Percentiles rank a stretch among this genome's conserved stretches.
Evolutionary conservation across 1,140 invertebrate genomes (phyloP).

Genomic region (Drosophila melanica): DNA sequence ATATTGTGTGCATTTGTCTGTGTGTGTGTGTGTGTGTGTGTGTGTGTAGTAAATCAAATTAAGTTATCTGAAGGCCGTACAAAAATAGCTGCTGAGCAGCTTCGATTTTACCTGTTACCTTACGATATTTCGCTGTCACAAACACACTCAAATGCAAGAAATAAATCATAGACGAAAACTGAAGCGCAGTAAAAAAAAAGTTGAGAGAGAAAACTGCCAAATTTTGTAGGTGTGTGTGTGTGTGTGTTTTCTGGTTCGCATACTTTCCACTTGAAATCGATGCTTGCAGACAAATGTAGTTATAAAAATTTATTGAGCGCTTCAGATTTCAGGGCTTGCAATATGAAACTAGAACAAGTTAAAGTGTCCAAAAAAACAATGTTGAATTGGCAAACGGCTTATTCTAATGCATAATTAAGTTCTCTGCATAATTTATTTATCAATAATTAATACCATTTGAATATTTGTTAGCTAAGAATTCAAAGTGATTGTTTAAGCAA

Average conservation of each 20-base stretch:
- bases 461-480: too few relatives aligned
- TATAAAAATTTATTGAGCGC: not conserved
- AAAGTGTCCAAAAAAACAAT: not conserved
- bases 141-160: constrained; percentile 6
- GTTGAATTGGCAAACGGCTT: not conserved
- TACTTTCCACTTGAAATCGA: not conserved
- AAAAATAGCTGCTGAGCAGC: constrained; percentile 33
- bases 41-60: constrained; percentile 72
- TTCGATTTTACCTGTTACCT: constrained; percentile 23
- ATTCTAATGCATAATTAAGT: too few relatives aligned
- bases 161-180: constrained; percentile 4
- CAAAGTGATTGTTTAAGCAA: too few relatives aligned
- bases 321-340: constrained; percentile 14
- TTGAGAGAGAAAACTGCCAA: not conserved
- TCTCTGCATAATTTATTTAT: too few relatives aligned
- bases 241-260: not conserved
- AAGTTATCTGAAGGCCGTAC: constrained; percentile 69
- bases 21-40: constrained; percentile 26
- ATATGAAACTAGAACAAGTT: not conserved
- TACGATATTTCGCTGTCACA: constrained; percentile 37
- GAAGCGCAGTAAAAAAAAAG: not conserved
- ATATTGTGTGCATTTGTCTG: constrained; percentile 5
- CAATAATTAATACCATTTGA: too few relatives aligned
- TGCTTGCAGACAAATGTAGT: not conserved
- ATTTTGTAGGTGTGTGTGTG: not conserved